Evolutionary conservation across 2,888 invertebrate genomes (phyloP).

Genomic region (Adelognathus sp.): DNA sequence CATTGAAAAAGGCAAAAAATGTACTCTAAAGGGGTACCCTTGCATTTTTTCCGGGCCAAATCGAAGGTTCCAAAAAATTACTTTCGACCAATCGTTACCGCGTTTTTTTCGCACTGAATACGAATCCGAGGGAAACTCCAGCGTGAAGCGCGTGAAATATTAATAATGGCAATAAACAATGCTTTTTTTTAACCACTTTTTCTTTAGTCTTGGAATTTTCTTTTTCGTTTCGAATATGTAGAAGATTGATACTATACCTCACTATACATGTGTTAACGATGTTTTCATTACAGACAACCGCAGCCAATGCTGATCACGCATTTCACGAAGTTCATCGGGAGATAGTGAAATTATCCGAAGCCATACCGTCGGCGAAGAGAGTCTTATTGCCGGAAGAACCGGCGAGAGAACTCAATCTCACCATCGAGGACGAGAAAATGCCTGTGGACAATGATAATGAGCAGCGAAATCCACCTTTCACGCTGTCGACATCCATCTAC

Average conservation of each 20-base stretch:
- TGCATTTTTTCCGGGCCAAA: no score
- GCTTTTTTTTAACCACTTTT: no score
- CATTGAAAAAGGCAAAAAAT: no score
- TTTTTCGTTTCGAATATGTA: background rate
- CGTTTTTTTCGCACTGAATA: no score
- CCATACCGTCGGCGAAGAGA: conserved; percentile 49
- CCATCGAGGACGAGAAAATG: conserved; percentile 23
- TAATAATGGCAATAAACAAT: no score
- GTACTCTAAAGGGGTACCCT: no score
- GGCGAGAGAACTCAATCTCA: conserved; percentile 12
- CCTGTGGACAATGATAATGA: conserved; percentile 14
- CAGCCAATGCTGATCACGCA: conserved; percentile 53
- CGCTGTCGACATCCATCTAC: conserved; percentile 70
- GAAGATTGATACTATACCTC: conserved; percentile 20
- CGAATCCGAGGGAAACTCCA: no score
- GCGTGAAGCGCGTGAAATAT: no score
- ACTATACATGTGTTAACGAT: no score
- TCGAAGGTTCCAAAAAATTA: no score
- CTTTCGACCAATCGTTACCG: no score
- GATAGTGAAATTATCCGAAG: conserved; percentile 60
- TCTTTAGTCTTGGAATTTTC: no score
- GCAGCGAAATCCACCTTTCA: conserved; percentile 19
- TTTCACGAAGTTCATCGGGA: conserved; percentile 67
- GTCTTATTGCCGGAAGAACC: conserved; percentile 35
- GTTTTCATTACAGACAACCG: conserved; percentile 64